A percentile compares a stretch with the other conserved stretches of the same genome.
Conservation (phyloP, 2,113 vertebrate genomes). For the Ovis aries region DNA sequence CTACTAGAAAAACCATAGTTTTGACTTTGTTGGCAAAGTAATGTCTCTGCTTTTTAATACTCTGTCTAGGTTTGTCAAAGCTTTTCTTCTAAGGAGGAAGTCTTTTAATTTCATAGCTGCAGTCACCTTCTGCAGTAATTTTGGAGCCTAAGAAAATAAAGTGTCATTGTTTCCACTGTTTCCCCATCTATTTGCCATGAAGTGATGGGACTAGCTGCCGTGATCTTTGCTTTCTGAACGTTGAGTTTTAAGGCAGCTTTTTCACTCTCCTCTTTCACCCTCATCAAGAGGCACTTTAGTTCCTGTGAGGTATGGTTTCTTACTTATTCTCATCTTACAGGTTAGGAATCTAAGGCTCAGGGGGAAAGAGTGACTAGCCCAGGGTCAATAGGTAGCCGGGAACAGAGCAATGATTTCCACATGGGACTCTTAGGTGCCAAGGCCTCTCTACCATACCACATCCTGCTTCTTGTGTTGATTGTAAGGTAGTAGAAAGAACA, state of each 20-base stretch:
- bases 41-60: background rate
- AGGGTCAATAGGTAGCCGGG: background rate
- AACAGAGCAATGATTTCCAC: background rate
- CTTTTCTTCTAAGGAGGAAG: background rate
- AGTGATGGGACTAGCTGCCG: background rate
- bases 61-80: background rate
- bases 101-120: background rate
- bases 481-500: background rate
- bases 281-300: background rate
- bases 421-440: background rate
- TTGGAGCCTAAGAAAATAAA: background rate
- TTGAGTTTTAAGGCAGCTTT: background rate
- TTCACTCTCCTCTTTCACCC: background rate
- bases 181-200: background rate
- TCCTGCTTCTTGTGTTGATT: background rate
- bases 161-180: background rate
- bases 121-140: background rate
- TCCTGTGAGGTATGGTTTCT: background rate
- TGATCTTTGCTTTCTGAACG: background rate
- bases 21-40: background rate
- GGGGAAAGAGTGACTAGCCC: background rate
- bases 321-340: background rate
- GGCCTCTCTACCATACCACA: background rate
- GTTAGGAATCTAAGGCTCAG: background rate
- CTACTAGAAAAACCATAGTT: background rate